Evolutionary conservation across 2,888 invertebrate species (phyloP).

Genomic region (Azorinus chamasolen): DNA sequence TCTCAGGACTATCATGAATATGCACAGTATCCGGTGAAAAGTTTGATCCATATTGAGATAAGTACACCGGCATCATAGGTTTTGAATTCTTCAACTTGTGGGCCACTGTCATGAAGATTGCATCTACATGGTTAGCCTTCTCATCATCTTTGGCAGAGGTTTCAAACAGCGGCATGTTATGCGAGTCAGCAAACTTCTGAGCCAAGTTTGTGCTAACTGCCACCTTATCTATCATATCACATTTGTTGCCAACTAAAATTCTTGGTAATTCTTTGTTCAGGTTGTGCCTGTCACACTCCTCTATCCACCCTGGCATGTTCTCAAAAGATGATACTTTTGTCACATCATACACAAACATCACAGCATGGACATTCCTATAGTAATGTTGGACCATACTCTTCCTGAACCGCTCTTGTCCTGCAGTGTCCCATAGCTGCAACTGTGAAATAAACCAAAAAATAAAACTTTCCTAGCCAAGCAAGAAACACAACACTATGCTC

Average conservation of each 20-base stretch:
- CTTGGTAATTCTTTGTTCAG: slow-evolving; percentile 90
- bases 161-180: slow-evolving; percentile 93
- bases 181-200: slow-evolving; percentile 88
- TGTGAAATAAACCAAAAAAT: slow-evolving; percentile 87
- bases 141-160: slow-evolving; percentile 93
- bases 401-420: slow-evolving; percentile 93
- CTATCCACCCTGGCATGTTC: slow-evolving; percentile 91
- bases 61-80: slow-evolving; percentile 88
- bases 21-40: slow-evolving; percentile 69
- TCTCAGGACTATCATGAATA: slow-evolving; percentile 72
- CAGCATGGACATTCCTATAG: slow-evolving; percentile 94
- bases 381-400: slow-evolving; percentile 94
- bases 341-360: slow-evolving; percentile 94
- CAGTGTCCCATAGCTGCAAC: slow-evolving; percentile 93
- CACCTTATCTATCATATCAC: slow-evolving; percentile 89
- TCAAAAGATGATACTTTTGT: slow-evolving; percentile 90
- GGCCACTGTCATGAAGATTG: slow-evolving; percentile 93
- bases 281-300: slow-evolving; percentile 91
- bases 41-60: slow-evolving; percentile 63
- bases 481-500: no score
- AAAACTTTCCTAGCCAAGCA: no score
- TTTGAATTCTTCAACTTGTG: slow-evolving; percentile 91
- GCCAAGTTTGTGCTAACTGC: slow-evolving; percentile 91
- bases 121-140: slow-evolving; percentile 92
- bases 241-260: slow-evolving; percentile 93